Evolutionary conservation across 2,888 invertebrate genomes (phyloP).

Genomic region (Dysmachus trigonus): DNA sequence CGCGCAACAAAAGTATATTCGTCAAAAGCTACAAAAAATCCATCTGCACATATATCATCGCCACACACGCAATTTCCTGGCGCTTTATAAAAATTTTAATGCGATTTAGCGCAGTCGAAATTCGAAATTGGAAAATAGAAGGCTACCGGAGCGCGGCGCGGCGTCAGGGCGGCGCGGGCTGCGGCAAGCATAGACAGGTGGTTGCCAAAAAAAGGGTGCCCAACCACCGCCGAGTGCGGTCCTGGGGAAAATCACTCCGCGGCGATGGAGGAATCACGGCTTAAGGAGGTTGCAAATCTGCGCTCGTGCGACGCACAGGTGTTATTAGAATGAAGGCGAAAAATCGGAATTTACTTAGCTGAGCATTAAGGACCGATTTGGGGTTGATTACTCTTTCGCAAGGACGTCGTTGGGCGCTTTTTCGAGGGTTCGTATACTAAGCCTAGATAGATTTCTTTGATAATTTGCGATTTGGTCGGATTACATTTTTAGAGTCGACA

Average conservation of each 20-base stretch:
- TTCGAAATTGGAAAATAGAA: constrained; percentile 27
- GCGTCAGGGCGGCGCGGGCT: too few species aligned
- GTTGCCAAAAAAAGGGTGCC: constrained; percentile 1
- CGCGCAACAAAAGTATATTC: not conserved
- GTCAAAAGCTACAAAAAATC: not conserved
- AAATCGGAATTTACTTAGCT: constrained; percentile 35
- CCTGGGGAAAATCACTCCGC: not conserved
- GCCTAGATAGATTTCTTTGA: not conserved
- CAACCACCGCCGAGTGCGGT: not conserved
- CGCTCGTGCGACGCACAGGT: constrained; percentile 20
- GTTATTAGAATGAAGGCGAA: constrained; percentile 10
- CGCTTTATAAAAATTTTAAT: constrained; percentile 39
- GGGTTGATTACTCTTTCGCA: constrained; percentile 9
- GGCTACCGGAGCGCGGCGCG: not conserved
- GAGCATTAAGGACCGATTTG: constrained; percentile 24
- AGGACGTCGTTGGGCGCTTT: not conserved
- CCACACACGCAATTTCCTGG: constrained; percentile 37
- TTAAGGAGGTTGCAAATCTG: not conserved
- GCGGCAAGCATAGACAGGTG: not conserved
- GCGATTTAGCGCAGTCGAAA: constrained; percentile 28
- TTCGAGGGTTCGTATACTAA: not conserved
- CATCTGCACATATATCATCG: not conserved
- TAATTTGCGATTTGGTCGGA: not conserved
- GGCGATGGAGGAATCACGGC: not conserved
- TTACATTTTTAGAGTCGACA: not conserved